phyloP scores from a whole-genome alignment of 2,113 vertebrate genomes.

The Apteryx mantelli region DNA sequence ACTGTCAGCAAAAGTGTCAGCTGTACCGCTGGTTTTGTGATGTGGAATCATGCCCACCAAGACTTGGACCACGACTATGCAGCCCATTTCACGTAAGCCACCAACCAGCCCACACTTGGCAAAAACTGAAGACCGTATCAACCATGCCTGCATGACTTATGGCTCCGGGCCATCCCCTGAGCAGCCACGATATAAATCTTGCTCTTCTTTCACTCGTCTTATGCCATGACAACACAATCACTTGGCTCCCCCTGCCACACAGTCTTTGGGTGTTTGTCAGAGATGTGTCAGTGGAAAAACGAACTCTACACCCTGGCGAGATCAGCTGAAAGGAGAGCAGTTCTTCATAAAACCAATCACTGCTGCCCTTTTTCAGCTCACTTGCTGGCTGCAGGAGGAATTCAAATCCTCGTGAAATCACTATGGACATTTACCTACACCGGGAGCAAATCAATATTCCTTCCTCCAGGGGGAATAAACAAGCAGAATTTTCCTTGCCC shows the following conservation, averaged over 20 bases:
- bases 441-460: background rate
- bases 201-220: conserved; percentile 40
- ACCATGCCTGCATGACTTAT: conserved; percentile 39
- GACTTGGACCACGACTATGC: background rate
- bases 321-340: background rate
- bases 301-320: conserved; percentile 4
- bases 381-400: background rate
- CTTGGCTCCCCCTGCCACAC: conserved; percentile 5
- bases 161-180: conserved; percentile 32
- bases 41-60: conserved; percentile 54
- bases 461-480: background rate
- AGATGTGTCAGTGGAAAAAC: conserved; percentile 47
- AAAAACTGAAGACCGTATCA: conserved; percentile 8
- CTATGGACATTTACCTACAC: background rate
- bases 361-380: conserved; percentile 13
- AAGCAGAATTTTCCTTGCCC: background rate
- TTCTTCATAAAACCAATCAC: background rate
- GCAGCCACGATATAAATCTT: conserved; percentile 45
- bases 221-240: conserved; percentile 64
- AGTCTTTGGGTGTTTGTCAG: conserved; percentile 8
- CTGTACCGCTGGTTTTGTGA: background rate
- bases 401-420: background rate
- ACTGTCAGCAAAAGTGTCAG: background rate
- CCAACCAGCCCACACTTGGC: conserved; percentile 49
- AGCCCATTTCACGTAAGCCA: conserved; percentile 43